phyloP scores from a whole-genome alignment of 2,888 invertebrate genomes.

The Petrolisthes cinctipes region DNA sequence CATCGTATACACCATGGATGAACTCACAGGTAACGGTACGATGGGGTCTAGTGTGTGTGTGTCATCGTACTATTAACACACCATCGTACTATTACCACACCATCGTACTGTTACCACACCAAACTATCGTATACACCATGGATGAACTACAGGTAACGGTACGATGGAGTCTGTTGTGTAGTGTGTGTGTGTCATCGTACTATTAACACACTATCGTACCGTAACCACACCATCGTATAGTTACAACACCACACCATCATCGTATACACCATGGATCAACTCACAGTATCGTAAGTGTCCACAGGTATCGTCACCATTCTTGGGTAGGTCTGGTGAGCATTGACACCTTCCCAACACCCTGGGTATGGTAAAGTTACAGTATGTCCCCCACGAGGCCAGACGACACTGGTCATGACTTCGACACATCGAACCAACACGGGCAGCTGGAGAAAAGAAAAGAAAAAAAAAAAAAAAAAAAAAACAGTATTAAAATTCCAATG shows the following conservation, averaged over 20 bases:
- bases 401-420: constrained; percentile 91
- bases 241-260: too few relatives aligned
- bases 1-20: too few relatives aligned
- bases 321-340: constrained; percentile 71
- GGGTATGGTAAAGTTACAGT: constrained; percentile 90
- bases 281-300: constrained; percentile 29
- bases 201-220: constrained; percentile 9
- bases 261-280: not conserved
- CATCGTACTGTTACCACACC: too few relatives aligned
- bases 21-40: constrained; percentile 23
- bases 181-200: too few relatives aligned
- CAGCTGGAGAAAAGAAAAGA: constrained; percentile 74
- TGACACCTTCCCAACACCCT: constrained; percentile 90
- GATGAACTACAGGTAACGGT: too few relatives aligned
- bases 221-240: constrained; percentile 7
- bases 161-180: too few relatives aligned
- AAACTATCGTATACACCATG: too few relatives aligned
- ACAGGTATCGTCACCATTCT: constrained; percentile 15
- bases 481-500: too few relatives aligned
- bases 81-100: too few relatives aligned
- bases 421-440: constrained; percentile 87
- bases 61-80: too few relatives aligned
- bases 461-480: not conserved
- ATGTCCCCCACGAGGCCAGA: constrained; percentile 84
- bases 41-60: too few relatives aligned